These are phyloP conservation scores for Schizopygopsis malacanthus DNA, from an alignment of 2,797 vertebrate genomes.

Conservation along the genomic window DNA sequence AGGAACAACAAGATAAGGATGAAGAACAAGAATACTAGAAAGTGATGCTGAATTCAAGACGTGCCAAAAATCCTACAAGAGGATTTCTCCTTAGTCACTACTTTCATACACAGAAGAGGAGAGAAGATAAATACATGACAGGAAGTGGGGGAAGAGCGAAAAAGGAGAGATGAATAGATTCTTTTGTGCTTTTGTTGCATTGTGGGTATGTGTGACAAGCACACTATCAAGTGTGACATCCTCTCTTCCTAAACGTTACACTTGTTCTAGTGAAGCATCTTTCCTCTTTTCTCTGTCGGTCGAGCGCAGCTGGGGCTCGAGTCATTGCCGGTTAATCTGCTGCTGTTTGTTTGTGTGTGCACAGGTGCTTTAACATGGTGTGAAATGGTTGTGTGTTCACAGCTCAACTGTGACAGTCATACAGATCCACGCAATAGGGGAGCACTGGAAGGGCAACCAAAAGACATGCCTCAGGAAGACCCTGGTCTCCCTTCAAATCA, in stretches of 20 bases:
- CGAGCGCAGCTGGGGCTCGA: constrained; percentile 39
- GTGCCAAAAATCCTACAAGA: constrained; percentile 1
- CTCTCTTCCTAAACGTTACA: constrained; percentile 41
- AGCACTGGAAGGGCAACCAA: background rate
- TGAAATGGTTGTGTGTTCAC: constrained; percentile 35
- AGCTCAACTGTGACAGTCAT: constrained; percentile 23
- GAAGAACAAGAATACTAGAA: background rate
- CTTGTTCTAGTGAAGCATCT: constrained; percentile 43
- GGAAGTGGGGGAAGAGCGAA: constrained; percentile 61
- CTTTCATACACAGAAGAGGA: background rate
- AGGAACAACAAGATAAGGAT: constrained; percentile 13
- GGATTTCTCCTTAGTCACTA: constrained; percentile 40
- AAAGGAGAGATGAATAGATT: constrained; percentile 29
- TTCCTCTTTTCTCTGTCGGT: constrained; percentile 27
- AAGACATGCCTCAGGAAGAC: background rate
- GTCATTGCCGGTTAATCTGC: constrained; percentile 37
- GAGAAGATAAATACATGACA: constrained; percentile 27
- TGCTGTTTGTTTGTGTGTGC: constrained; percentile 32
- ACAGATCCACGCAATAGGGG: constrained; percentile 1
- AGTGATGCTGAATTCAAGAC: constrained; percentile 16
- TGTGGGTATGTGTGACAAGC: constrained; percentile 36
- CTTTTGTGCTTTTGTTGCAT: constrained; percentile 41
- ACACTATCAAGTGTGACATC: constrained; percentile 42
- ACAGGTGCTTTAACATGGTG: constrained; percentile 37
- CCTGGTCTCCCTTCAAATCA: background rate